Evolutionary conservation across 92 coral and sea anemone genomes (phyloP).

Genomic region (Zoanthus solanderi): DNA sequence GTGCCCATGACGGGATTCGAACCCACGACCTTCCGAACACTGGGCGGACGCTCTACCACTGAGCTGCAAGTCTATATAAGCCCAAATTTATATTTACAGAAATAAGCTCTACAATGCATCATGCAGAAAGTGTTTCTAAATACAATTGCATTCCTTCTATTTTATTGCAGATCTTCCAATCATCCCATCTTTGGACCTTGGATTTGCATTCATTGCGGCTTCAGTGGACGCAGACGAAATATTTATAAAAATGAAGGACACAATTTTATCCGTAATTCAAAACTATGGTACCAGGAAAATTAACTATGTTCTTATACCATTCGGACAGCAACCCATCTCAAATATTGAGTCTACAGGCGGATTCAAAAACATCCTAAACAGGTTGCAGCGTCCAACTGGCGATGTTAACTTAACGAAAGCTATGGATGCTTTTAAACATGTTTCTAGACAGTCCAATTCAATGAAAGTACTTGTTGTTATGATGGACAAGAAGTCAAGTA

Average conservation of each 20-base stretch:
- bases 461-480: slow-evolving; percentile 80
- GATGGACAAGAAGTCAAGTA: slow-evolving; percentile 78
- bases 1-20: too few relatives aligned
- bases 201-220: slow-evolving; percentile 55
- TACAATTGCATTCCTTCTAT: neutral
- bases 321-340: neutral
- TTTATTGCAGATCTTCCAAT: slow-evolving; percentile 12
- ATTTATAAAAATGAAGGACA: slow-evolving; percentile 69
- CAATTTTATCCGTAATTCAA: slow-evolving; percentile 69
- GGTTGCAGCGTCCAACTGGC: slow-evolving; percentile 57
- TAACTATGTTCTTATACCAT: slow-evolving; percentile 18
- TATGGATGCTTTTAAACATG: slow-evolving; percentile 64
- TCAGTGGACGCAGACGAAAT: slow-evolving; percentile 59
- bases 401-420: slow-evolving; percentile 72
- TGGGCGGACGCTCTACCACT: too few relatives aligned
- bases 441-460: slow-evolving; percentile 61
- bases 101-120: too few relatives aligned
- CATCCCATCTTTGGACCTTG: slow-evolving; percentile 22
- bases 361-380: slow-evolving; percentile 48
- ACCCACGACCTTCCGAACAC: too few relatives aligned
- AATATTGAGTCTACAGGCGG: neutral
- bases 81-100: too few relatives aligned
- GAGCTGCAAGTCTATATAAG: too few relatives aligned
- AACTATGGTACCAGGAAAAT: slow-evolving; percentile 51
- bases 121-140: too few relatives aligned